These are phyloP conservation scores for Hemichromis elongatus DNA, from an alignment of 2,113 vertebrate genomes.

Conservation along the genomic window DNA sequence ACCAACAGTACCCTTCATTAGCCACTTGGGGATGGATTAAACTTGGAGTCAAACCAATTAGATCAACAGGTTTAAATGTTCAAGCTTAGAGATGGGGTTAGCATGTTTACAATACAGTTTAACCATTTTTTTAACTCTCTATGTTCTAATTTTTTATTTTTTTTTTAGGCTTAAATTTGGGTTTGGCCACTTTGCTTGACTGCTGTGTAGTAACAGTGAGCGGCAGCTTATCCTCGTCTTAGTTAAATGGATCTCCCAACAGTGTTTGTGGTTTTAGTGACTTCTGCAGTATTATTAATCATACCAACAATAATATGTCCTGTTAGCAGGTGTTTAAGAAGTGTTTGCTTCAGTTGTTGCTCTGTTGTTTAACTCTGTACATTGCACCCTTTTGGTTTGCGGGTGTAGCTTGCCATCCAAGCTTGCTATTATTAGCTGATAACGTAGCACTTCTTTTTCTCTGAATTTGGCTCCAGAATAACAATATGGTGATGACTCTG, in stretches of 20 bases:
- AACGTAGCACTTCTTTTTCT: not conserved
- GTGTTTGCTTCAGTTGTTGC: not conserved
- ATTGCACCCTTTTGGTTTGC: not conserved
- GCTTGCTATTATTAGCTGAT: not conserved
- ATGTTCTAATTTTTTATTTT: too few species aligned
- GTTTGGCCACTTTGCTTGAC: not conserved
- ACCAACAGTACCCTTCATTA: not conserved
- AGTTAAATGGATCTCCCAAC: not conserved
- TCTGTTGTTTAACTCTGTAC: not conserved
- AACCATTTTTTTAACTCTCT: not conserved
- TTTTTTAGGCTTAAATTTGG: not conserved
- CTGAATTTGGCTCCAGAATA: not conserved
- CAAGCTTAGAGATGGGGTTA: not conserved
- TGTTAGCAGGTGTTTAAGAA: not conserved
- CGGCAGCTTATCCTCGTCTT: not conserved
- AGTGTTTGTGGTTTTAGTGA: not conserved
- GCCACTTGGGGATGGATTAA: not conserved
- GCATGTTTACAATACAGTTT: not conserved
- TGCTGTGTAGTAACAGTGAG: not conserved
- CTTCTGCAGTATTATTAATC: not conserved
- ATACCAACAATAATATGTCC: not conserved
- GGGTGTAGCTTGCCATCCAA: not conserved
- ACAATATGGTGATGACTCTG: not conserved
- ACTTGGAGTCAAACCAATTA: not conserved
- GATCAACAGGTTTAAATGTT: not conserved